Base-by-base conservation (phyloP, 2,113 vertebrate species). In the Crotalus tigris region DNA sequence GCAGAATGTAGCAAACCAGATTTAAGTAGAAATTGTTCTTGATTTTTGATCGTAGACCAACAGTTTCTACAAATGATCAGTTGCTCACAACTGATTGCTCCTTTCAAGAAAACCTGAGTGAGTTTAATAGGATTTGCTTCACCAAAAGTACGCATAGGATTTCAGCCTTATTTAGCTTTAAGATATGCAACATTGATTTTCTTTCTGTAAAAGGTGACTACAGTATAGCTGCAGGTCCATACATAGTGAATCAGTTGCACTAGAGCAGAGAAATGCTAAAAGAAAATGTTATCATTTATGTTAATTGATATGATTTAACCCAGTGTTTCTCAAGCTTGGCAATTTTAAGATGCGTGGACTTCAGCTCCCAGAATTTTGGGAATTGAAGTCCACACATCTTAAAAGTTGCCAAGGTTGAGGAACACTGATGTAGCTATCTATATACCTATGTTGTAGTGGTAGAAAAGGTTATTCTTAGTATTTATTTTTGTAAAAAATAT, bases 151-250 rank as follows among this genome's bases (percentile, higher is more conserved):
- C 24, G 58, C 58, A 49, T 21, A 90, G 55, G 29, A n/a, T 90
- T 94, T 17, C 55, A 90, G 57, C 92, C 91, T 86, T 93, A 0
- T 44, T 93, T 87, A 94, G 88, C 23, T 86, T 90, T 81, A 89
- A 81, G 33, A 85, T 85, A 85, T 81, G n/a, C 44, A 64, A 13
- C 33, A 19, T 90, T 90, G 59, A 49, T 90, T 46, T 33, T 24
- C 11, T 39, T 85, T 51, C 51, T 87, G 26, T 53, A 12, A 87
- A 87, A 81, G 17, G 17, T 81, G 21, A 81, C 17, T 51, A 51
- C 49, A 51, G 49, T 51, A 9, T 51, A 51, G 7, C 49, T 51
- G 49, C 46, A 46, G 46, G 46, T 46, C 46, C 46, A 5, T 46
- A 46, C 8, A 51, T 51, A 51, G 49, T 51, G 17, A 87, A 33